Evolutionary conservation across 2,888 invertebrate species (phyloP).

Genomic region (Gymnoscelis rufifasciata): DNA sequence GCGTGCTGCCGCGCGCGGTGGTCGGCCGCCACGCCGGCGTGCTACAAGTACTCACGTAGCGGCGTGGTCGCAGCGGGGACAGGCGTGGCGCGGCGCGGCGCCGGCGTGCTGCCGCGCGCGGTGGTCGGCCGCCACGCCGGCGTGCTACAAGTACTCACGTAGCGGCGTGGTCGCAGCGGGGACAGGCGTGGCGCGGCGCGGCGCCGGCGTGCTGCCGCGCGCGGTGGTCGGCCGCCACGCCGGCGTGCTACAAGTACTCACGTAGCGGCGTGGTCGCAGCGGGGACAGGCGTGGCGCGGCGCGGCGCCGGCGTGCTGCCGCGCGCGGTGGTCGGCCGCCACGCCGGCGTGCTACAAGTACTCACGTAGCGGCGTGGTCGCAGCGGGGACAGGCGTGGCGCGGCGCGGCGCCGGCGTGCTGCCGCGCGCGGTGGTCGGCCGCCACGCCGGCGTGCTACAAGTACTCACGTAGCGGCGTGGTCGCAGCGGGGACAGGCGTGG

Average conservation of each 20-base stretch:
- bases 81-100: too few species aligned
- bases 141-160: not conserved
- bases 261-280: conserved; percentile 41
- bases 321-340: conserved; percentile 56
- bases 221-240: not conserved
- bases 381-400: too few species aligned
- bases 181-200: not conserved
- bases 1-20: too few species aligned
- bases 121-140: not conserved
- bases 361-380: too few species aligned
- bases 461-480: too few species aligned
- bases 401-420: too few species aligned
- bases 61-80: too few species aligned
- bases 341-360: too few species aligned
- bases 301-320: conserved; percentile 44
- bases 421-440: too few species aligned
- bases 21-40: not conserved
- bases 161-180: not conserved
- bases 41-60: too few species aligned
- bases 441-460: conserved; percentile 30
- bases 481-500: too few species aligned
- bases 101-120: too few species aligned
- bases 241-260: conserved; percentile 41
- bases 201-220: not conserved
- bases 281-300: conserved; percentile 43